phyloP scores from a whole-genome alignment of 2,888 invertebrate genomes.

The Epistrophe grossulariae region DNA sequence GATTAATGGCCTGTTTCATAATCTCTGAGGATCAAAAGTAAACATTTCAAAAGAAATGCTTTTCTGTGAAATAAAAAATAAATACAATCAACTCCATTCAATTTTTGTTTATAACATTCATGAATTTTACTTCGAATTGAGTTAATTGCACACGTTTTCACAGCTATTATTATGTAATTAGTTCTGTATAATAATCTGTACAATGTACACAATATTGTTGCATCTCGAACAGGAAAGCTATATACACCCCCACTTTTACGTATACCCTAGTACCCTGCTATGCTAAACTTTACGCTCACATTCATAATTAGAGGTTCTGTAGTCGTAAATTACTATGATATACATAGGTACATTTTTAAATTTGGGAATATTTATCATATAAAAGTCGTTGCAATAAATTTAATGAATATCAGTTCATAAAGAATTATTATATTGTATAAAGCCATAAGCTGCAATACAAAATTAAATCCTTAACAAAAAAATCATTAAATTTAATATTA shows the following conservation, averaged over 20 bases:
- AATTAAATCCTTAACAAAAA: too few species aligned
- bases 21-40: too few species aligned
- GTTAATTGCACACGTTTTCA: neutral
- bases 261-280: slow-evolving; percentile 5
- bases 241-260: slow-evolving; percentile 2
- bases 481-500: neutral
- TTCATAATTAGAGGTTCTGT: neutral
- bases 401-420: neutral
- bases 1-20: too few species aligned
- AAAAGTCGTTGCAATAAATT: neutral
- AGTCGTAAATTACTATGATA: neutral
- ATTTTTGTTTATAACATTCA: neutral
- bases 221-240: neutral
- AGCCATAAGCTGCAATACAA: neutral
- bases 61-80: too few species aligned
- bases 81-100: neutral
- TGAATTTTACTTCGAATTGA: neutral
- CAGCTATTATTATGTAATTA: neutral
- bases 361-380: neutral
- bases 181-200: slow-evolving; percentile 1
- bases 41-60: too few species aligned
- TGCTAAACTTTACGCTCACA: neutral
- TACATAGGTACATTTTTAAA: too few species aligned
- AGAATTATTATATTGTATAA: neutral
- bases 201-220: too few species aligned